phyloP scores from a whole-genome alignment of 92 coral and sea anemone genomes.

The Parazoanthus darwini region DNA sequence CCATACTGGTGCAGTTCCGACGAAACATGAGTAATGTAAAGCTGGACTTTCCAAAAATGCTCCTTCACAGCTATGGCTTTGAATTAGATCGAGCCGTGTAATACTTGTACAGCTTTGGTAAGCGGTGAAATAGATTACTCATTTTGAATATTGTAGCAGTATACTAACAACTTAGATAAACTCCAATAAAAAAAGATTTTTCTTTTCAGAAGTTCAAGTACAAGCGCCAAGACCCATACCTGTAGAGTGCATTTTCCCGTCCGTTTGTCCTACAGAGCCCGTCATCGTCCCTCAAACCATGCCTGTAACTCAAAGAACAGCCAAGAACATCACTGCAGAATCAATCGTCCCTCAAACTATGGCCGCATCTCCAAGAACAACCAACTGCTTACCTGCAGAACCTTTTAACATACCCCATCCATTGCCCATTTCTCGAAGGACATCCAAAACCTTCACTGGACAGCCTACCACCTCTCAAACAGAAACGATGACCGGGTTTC shows the following conservation, averaged over 20 bases:
- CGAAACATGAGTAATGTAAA: too few relatives aligned
- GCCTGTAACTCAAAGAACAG: not conserved
- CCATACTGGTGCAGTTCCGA: too few relatives aligned
- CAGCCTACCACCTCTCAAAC: not conserved
- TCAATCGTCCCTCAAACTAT: not conserved
- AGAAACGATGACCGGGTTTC: not conserved
- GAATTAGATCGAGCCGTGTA: too few relatives aligned
- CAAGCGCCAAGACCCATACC: slow-evolving; percentile 13
- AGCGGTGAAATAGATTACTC: too few relatives aligned
- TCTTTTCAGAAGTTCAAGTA: not conserved
- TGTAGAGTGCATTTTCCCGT: not conserved
- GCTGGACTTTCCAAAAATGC: too few relatives aligned
- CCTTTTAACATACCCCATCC: not conserved
- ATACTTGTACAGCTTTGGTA: too few relatives aligned
- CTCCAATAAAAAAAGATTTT: not conserved
- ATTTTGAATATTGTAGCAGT: too few relatives aligned
- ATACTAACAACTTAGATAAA: not conserved
- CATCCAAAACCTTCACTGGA: not conserved
- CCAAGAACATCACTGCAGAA: not conserved
- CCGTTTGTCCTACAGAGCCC: not conserved
- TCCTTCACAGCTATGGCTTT: too few relatives aligned
- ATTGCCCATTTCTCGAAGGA: not conserved
- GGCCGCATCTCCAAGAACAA: not conserved
- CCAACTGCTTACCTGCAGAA: not conserved
- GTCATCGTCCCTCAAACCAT: not conserved